Evolutionary conservation across 2,888 invertebrate genomes (phyloP).

Genomic region (Allacma fusca): DNA sequence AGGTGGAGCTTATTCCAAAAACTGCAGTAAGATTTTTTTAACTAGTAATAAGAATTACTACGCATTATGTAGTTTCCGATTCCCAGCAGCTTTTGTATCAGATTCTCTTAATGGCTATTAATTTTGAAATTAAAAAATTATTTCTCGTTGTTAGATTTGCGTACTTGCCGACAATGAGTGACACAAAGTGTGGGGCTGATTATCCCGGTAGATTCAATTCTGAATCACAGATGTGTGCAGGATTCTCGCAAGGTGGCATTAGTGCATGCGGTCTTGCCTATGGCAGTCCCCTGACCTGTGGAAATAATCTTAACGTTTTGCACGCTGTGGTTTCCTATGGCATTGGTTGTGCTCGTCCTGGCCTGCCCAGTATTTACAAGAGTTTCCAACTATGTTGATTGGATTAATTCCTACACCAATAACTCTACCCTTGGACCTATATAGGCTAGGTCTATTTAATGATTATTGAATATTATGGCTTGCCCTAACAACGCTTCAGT

Average conservation of each 20-base stretch:
- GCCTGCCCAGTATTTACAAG: slow-evolving; percentile 35
- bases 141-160: background rate
- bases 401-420: slow-evolving; percentile 23
- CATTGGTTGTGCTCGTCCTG: slow-evolving; percentile 31
- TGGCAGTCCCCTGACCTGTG: slow-evolving; percentile 43
- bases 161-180: slow-evolving; percentile 5
- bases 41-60: background rate
- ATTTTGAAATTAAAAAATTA: too few species aligned
- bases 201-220: background rate
- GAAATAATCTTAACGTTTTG: slow-evolving; percentile 8
- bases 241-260: slow-evolving; percentile 13
- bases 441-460: too few species aligned
- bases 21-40: background rate
- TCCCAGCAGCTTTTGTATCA: background rate
- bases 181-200: background rate
- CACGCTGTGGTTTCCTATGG: slow-evolving; percentile 32
- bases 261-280: slow-evolving; percentile 15
- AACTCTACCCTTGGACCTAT: background rate
- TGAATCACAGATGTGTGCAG: background rate
- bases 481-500: too few species aligned
- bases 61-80: too few species aligned
- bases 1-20: background rate
- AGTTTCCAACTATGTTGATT: slow-evolving; percentile 20
- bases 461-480: too few species aligned
- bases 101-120: too few species aligned